Conservation (phyloP, 2,888 invertebrate genomes). For the Harpagoxenus sublaevis region DNA sequence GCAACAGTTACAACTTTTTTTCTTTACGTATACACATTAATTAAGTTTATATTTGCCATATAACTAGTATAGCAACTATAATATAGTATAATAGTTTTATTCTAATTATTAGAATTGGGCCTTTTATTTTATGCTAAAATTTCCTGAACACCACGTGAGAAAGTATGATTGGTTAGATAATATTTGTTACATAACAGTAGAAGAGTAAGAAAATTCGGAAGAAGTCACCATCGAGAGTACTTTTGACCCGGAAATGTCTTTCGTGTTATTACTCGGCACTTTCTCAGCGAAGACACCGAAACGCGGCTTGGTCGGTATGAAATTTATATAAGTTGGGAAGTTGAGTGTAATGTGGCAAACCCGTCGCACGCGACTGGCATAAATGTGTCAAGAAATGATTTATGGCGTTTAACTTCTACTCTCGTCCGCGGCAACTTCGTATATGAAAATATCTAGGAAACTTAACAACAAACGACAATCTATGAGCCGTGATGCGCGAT, state of each 20-base stretch:
- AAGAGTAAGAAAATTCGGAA: constrained; percentile 4
- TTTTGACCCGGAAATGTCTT: constrained; percentile 62
- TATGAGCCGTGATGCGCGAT: constrained; percentile 8
- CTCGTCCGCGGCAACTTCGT: constrained; percentile 59
- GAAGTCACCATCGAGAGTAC: not conserved
- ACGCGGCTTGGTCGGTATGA: constrained; percentile 63
- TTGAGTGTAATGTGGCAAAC: constrained; percentile 79
- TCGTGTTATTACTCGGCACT: constrained; percentile 62
- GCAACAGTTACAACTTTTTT: not conserved
- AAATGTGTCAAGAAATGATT: constrained; percentile 78
- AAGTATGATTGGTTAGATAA: not conserved
- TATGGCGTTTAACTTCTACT: constrained; percentile 72
- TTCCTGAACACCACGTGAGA: not conserved
- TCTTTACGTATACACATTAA: not conserved
- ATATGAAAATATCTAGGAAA: constrained; percentile 39
- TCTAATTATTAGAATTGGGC: too few relatives aligned
- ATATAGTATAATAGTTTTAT: too few relatives aligned
- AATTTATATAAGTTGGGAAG: constrained; percentile 79
- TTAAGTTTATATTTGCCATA: not conserved
- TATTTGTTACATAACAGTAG: constrained; percentile 10
- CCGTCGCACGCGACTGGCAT: constrained; percentile 77
- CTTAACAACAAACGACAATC: constrained; percentile 26
- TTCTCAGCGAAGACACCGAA: constrained; percentile 54
- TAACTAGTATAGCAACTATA: too few relatives aligned
- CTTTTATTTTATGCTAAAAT: not conserved